Percentiles rank a stretch among this genome's conserved stretches.
Evolutionary conservation across 2,797 vertebrate genomes (phyloP).

Genomic region (Acipenser transmontanus): DNA sequence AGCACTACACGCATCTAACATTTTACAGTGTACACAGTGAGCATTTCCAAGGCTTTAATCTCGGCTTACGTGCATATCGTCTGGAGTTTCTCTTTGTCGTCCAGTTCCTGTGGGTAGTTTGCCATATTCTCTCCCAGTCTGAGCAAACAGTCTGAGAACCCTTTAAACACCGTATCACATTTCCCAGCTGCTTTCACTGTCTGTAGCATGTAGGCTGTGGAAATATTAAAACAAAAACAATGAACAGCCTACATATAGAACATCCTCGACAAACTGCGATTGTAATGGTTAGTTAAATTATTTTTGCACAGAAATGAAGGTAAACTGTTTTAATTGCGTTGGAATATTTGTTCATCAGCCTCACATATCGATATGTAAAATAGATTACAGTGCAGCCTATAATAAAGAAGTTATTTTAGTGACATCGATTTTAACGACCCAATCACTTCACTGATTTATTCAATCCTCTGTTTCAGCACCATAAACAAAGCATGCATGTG

Average conservation of each 20-base stretch:
- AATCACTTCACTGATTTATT: no score
- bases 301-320: no score
- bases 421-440: no score
- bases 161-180: conserved; percentile 87
- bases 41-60: not conserved
- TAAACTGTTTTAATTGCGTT: no score
- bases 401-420: no score
- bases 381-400: no score
- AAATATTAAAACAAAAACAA: not conserved
- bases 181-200: conserved; percentile 79
- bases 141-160: conserved; percentile 87
- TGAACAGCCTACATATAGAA: not conserved
- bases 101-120: conserved; percentile 84
- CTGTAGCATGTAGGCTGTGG: conserved; percentile 69
- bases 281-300: no score
- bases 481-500: no score
- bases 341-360: no score
- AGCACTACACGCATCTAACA: conserved; percentile 4
- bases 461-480: no score
- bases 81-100: conserved; percentile 82
- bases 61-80: conserved; percentile 82
- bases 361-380: no score
- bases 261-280: not conserved
- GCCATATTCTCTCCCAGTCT: conserved; percentile 86
- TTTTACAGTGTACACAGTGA: conserved; percentile 5